Conservation (phyloP, 2,888 invertebrate species). For the Catocala fraxini region DNA sequence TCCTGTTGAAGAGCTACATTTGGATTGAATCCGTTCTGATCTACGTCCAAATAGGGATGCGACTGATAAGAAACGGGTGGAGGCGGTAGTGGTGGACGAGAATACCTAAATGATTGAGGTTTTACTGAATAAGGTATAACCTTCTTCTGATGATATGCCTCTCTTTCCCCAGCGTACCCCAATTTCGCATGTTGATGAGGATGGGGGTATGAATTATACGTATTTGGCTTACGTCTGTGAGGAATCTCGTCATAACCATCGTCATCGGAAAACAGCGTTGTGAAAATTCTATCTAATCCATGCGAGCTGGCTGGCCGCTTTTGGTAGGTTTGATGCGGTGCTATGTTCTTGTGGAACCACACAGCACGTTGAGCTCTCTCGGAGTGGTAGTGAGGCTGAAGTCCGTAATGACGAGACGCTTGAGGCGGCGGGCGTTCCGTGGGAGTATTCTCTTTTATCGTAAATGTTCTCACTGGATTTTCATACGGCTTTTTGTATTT, state of each 20-base stretch:
- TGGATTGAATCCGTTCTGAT: conserved; percentile 46
- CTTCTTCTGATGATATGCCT: conserved; percentile 69
- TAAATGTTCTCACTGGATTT: conserved; percentile 89
- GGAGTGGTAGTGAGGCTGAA: conserved; percentile 28
- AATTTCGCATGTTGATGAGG: conserved; percentile 66
- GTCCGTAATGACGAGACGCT: conserved; percentile 34
- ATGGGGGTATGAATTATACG: conserved; percentile 53
- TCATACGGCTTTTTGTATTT: conserved; percentile 80
- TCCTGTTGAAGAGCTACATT: conserved; percentile 57
- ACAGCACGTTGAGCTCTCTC: conserved; percentile 69
- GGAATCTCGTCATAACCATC: conserved; percentile 62
- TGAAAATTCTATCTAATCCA: conserved; percentile 77
- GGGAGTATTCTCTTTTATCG: conserved; percentile 85
- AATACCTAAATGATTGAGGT: conserved; percentile 63
- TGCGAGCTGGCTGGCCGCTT: conserved; percentile 34
- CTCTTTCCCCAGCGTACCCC: conserved; percentile 59
- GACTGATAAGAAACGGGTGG: conserved; percentile 58
- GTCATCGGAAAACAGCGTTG: conserved; percentile 75
- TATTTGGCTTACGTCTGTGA: conserved; percentile 59
- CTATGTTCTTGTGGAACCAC: conserved; percentile 80
- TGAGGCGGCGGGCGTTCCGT: conserved; percentile 53
- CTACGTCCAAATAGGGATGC: conserved; percentile 62
- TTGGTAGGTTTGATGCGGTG: conserved; percentile 57
- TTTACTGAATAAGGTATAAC: conserved; percentile 66
- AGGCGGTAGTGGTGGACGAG: conserved; percentile 63